Evolutionary conservation across 2,888 invertebrate genomes (phyloP), one percentile per base, ranked within the genome.

Genomic region (Pyralis farinalis): DNA sequence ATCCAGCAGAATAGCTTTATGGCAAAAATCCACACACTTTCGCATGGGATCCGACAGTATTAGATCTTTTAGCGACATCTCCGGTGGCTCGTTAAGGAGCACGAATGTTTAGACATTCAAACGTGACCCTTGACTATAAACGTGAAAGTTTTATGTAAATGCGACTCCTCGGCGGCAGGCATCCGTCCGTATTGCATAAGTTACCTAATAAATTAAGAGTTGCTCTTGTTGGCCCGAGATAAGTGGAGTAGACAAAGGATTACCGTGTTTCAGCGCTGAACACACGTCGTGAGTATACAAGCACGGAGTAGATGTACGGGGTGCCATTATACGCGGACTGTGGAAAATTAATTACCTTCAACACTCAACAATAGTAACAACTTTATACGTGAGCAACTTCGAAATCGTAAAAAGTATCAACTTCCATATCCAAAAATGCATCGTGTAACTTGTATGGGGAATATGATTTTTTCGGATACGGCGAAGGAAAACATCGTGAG

Each of bases 111-210:
- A 61, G 58, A 59, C 61, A 58, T 62, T 56, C 55, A 60, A 52
- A 62, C 65, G 61, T 71, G 64, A 66, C 70, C 66, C 61, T 60
- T 41, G 48, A 51, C 55, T 46, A 57, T 68, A 65, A 67, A 64
- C 64, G 62, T 71, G 65, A 74, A 77, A 76, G 64, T 73, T 76
- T 72, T 66, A 72, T 75, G 71, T 70, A 71, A 75, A 74, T 69
- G 59, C 53, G 52, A 43, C 52, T 58, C 60, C 61, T 51, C 54
- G 39, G 55, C 58, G 63, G 55, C 62, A 62, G 50, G 53, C 51
- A 54, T 53, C 57, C 57, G 62, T 64, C 69, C 54, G 59, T 64
- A 63, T 59, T 62, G 63, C 63, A 63, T 55, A 67, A 71, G 68
- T 72, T 69, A 67, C 70, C 66, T 70, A 66, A 74, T 74, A 73